These are phyloP conservation scores for Myrmecobius fasciatus DNA, from an alignment of 2,113 vertebrate species.

Conservation along the genomic window DNA sequence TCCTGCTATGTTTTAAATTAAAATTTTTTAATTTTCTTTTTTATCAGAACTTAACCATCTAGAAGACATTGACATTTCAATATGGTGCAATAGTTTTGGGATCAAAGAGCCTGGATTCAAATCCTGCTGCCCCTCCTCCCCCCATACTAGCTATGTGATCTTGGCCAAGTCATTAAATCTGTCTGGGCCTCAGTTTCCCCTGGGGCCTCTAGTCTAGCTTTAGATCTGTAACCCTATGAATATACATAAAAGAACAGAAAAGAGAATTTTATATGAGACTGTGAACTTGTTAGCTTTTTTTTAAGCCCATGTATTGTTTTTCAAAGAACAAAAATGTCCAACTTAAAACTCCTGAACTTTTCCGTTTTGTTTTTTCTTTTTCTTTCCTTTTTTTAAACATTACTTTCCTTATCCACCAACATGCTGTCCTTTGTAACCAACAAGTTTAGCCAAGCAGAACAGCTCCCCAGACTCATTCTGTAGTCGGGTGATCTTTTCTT, in stretches of 20 bases:
- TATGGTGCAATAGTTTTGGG: neutral
- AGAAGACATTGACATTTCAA: neutral
- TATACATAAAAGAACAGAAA: neutral
- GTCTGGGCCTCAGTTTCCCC: neutral
- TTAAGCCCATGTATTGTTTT: neutral
- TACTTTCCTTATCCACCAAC: too few relatives aligned
- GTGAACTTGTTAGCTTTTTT: neutral
- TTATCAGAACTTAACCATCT: neutral
- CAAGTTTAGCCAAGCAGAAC: too few relatives aligned
- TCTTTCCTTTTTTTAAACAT: too few relatives aligned
- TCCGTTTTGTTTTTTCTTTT: neutral
- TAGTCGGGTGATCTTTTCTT: too few relatives aligned
- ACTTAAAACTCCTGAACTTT: neutral
- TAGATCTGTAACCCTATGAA: neutral
- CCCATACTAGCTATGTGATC: neutral
- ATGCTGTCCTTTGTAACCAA: too few relatives aligned
- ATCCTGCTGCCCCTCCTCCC: too few relatives aligned
- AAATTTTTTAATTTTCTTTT: neutral
- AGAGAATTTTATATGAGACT: neutral
- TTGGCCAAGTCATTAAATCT: neutral
- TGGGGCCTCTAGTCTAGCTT: neutral
- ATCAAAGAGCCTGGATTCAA: neutral
- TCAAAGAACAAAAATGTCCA: neutral
- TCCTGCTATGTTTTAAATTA: neutral
- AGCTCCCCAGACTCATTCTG: too few relatives aligned